Conservation (phyloP, 2,797 vertebrate species). For the Eurystomus glaucurus region DNA sequence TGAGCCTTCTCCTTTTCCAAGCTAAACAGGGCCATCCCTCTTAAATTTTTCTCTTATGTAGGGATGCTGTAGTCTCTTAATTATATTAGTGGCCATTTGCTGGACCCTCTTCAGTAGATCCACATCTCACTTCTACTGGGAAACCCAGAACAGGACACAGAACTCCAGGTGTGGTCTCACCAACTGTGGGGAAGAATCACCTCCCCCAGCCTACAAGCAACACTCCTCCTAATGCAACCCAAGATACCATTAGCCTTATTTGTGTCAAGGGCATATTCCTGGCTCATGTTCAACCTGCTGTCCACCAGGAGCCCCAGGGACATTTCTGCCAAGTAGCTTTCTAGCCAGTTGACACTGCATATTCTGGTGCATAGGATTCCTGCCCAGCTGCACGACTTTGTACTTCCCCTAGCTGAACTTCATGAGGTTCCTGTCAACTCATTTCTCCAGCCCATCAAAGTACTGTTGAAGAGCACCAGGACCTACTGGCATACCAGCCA, state of each 20-base stretch:
- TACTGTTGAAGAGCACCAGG: neutral
- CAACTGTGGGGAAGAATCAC: neutral
- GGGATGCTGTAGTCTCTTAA: neutral
- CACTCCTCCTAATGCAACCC: neutral
- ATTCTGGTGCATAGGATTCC: neutral
- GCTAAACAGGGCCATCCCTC: no score
- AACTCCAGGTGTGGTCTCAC: neutral
- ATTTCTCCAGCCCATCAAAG: neutral
- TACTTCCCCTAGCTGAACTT: neutral
- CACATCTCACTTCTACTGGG: no score
- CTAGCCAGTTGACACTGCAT: neutral
- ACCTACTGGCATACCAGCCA: neutral
- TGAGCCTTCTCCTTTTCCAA: neutral
- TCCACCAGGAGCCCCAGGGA: neutral
- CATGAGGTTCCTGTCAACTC: neutral
- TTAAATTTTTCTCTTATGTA: neutral
- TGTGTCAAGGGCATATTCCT: neutral
- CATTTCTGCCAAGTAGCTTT: neutral
- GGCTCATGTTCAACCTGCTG: neutral
- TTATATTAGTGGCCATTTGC: neutral
- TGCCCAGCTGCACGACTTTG: neutral
- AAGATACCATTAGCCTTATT: neutral
- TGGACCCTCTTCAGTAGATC: neutral
- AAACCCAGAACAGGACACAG: neutral
- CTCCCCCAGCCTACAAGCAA: accelerated